A percentile compares a stretch with the other conserved stretches of the same genome.
Evolutionary conservation across 1,140 invertebrate species (phyloP).

Genomic region (Venustaconcha ellipsiformis): DNA sequence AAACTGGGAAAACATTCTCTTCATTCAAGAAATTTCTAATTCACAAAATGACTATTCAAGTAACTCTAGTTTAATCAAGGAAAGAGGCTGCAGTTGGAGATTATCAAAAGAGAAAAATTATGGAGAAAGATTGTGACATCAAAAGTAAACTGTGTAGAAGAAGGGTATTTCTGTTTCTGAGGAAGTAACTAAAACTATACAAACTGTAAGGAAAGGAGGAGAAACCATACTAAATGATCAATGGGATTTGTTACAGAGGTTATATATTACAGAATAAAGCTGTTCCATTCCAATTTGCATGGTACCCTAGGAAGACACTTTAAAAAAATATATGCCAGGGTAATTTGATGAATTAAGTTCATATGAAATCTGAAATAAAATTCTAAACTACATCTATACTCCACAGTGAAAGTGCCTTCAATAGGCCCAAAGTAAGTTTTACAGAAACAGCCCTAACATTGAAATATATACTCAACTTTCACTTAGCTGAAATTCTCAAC

Average conservation of each 20-base stretch:
- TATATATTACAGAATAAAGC: neutral
- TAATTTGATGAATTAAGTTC: too few relatives aligned
- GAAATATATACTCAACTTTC: slow-evolving; percentile 10
- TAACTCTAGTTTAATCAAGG: neutral
- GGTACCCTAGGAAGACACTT: neutral
- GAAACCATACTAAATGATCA: slow-evolving; percentile 3
- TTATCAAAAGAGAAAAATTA: slow-evolving; percentile 18
- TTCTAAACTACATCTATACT: too few relatives aligned
- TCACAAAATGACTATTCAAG: too few relatives aligned
- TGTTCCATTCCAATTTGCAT: too few relatives aligned
- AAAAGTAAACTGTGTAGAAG: slow-evolving; percentile 21
- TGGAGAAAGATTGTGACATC: slow-evolving; percentile 26
- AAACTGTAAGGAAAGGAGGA: slow-evolving; percentile 9
- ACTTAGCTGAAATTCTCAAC: slow-evolving; percentile 5
- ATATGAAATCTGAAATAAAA: too few relatives aligned
- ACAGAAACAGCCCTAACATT: neutral
- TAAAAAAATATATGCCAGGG: slow-evolving; percentile 19
- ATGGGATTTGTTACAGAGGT: slow-evolving; percentile 18
- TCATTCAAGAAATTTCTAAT: neutral
- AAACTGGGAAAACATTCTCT: neutral
- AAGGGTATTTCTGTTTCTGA: slow-evolving; percentile 28
- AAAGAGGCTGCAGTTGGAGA: slow-evolving; percentile 20
- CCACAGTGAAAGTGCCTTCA: too few relatives aligned
- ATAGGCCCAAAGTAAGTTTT: too few relatives aligned
- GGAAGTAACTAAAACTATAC: slow-evolving; percentile 27